phyloP scores from a whole-genome alignment of 1,140 invertebrate species.

The Drosophila ironensis region DNA sequence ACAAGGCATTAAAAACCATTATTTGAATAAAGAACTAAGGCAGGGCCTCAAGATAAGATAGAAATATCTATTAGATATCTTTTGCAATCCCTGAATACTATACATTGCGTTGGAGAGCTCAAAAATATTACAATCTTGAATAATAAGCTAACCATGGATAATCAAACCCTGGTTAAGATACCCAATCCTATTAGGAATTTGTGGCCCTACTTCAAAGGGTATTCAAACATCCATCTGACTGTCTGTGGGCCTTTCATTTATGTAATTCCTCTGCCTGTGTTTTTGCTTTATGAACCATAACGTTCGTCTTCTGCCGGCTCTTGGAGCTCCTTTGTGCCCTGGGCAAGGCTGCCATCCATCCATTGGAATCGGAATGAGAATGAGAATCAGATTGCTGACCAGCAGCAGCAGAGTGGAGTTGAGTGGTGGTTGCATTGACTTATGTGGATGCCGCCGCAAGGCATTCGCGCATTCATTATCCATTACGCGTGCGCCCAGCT shows the following conservation, averaged over 20 bases:
- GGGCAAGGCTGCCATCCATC: constrained; percentile 35
- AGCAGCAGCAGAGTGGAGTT: neutral
- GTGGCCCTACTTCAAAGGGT: neutral
- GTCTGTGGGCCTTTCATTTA: neutral
- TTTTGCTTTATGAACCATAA: constrained; percentile 77
- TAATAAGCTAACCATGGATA: too few relatives aligned
- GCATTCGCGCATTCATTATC: constrained; percentile 73
- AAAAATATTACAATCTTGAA: too few relatives aligned
- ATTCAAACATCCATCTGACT: neutral
- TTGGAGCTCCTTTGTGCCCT: constrained; percentile 26
- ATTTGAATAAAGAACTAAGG: too few relatives aligned
- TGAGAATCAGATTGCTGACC: constrained; percentile 34
- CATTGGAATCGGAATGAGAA: constrained; percentile 10
- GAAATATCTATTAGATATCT: too few relatives aligned
- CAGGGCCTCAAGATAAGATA: too few relatives aligned
- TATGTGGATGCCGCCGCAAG: constrained; percentile 52
- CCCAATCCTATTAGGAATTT: too few relatives aligned
- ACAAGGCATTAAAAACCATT: too few relatives aligned
- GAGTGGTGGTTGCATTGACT: constrained; percentile 37
- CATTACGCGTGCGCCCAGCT: constrained; percentile 57
- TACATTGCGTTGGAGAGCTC: too few relatives aligned
- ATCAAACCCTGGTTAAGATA: too few relatives aligned
- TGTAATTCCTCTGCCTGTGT: constrained; percentile 15
- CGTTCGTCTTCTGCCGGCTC: constrained; percentile 39
- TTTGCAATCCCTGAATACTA: too few relatives aligned